A percentile compares a stretch with the other conserved stretches of the same genome.
phyloP scores from a whole-genome alignment of 2,797 vertebrate genomes.

The Poeciliopsis presidionis region DNA sequence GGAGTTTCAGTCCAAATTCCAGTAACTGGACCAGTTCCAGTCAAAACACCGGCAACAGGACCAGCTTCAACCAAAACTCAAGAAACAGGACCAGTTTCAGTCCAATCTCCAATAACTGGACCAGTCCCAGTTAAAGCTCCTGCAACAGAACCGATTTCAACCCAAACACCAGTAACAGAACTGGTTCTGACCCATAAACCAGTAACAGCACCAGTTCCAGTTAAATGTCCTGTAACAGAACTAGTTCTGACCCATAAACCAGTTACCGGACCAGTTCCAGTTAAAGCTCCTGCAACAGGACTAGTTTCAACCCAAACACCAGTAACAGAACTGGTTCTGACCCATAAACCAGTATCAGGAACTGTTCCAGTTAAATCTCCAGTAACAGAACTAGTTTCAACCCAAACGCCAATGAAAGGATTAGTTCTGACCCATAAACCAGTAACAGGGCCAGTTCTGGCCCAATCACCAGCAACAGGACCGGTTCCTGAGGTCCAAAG shows the following conservation, averaged over 20 bases:
- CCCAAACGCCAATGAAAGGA: not conserved
- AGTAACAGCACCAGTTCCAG: not conserved
- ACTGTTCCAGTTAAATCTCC: not conserved
- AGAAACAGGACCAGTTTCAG: conserved; percentile 8
- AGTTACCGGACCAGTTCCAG: not conserved
- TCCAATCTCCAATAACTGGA: not conserved
- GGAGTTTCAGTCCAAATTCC: not conserved
- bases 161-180: no score
- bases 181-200: not conserved
- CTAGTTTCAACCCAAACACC: no score
- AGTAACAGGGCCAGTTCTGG: not conserved
- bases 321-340: not conserved
- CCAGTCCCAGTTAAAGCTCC: conserved; percentile 16
- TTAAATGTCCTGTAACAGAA: not conserved
- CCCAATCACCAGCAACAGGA: not conserved
- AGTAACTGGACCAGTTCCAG: conserved; percentile 7
- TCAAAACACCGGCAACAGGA: not conserved
- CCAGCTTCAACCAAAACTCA: conserved; percentile 13
- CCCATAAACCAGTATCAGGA: not conserved
- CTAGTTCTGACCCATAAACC: not conserved
- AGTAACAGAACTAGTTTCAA: not conserved
- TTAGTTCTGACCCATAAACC: not conserved
- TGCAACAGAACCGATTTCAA: not conserved
- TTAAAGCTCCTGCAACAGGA: not conserved
- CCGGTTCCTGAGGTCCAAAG: conserved; percentile 46